Percentiles rank a stretch among this genome's conserved stretches.
Conservation (phyloP, 2,113 vertebrate species). For the Gallinago undulata region DNA sequence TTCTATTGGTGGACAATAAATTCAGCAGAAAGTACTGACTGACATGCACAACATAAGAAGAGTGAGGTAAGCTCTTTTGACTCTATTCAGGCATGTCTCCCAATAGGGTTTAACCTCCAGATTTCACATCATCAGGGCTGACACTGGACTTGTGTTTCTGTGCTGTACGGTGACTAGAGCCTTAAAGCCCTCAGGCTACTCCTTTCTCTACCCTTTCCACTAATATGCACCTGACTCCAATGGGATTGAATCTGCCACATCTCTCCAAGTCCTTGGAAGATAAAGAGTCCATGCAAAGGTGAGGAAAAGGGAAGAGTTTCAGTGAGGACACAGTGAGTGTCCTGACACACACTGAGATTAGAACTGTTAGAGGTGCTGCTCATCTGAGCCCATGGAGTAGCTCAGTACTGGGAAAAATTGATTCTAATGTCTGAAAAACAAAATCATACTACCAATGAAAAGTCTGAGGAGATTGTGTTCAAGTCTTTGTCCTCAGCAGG, state of each 20-base stretch:
- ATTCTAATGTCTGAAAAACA: background rate
- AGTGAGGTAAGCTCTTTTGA: background rate
- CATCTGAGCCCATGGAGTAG: background rate
- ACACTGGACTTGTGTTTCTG: background rate
- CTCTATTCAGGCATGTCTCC: background rate
- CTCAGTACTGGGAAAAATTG: background rate
- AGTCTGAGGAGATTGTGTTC: background rate
- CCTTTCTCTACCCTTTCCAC: background rate
- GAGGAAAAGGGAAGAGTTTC: background rate
- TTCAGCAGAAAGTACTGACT: background rate
- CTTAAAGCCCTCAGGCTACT: background rate
- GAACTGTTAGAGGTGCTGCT: background rate
- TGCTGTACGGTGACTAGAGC: background rate
- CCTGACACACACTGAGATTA: background rate
- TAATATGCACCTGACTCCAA: background rate
- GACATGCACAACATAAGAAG: background rate
- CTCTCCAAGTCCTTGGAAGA: background rate
- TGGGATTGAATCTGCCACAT: background rate
- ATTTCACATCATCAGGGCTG: background rate
- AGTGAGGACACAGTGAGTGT: background rate
- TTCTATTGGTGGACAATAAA: background rate
- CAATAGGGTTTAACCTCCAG: background rate
- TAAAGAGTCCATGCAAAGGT: fast-evolving
- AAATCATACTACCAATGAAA: background rate
- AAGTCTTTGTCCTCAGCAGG: background rate